Percentiles rank a stretch among this genome's conserved stretches.
phyloP scores from a whole-genome alignment of 92 coral and sea anemone genomes.

The Palythoa heliodiscus region DNA sequence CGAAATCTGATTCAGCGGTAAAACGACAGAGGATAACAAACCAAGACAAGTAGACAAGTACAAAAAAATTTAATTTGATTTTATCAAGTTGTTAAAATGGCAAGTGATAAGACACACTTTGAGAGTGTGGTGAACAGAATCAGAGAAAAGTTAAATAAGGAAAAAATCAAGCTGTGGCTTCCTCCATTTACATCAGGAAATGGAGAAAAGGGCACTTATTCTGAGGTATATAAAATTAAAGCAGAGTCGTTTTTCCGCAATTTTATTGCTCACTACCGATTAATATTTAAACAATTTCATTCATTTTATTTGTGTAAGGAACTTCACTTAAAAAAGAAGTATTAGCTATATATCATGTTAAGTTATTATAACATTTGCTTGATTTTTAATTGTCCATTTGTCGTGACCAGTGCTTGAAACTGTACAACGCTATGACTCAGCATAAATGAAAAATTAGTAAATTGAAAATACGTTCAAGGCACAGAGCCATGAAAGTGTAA shows the following conservation, averaged over 20 bases:
- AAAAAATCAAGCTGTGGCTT: constrained; percentile 84
- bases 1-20: constrained; percentile 61
- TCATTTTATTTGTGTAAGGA: not conserved
- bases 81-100: constrained; percentile 37
- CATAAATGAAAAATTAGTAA: no score
- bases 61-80: constrained; percentile 28
- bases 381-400: not conserved
- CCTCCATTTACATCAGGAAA: constrained; percentile 80
- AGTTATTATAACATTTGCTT: not conserved
- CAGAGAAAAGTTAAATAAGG: constrained; percentile 81
- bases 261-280: not conserved
- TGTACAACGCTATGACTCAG: no score
- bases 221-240: constrained; percentile 61
- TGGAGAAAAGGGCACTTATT: constrained; percentile 61
- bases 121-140: constrained; percentile 63
- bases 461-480: not conserved
- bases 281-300: not conserved
- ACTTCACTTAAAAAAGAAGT: not conserved
- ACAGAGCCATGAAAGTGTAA: not conserved
- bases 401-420: not conserved
- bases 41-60: constrained; percentile 14
- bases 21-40: not conserved
- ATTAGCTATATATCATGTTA: not conserved
- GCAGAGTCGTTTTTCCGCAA: not conserved
- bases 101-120: constrained; percentile 49